Evolutionary conservation across 2,797 vertebrate genomes (phyloP).

Genomic region (Mormyrus proboscirostris): DNA sequence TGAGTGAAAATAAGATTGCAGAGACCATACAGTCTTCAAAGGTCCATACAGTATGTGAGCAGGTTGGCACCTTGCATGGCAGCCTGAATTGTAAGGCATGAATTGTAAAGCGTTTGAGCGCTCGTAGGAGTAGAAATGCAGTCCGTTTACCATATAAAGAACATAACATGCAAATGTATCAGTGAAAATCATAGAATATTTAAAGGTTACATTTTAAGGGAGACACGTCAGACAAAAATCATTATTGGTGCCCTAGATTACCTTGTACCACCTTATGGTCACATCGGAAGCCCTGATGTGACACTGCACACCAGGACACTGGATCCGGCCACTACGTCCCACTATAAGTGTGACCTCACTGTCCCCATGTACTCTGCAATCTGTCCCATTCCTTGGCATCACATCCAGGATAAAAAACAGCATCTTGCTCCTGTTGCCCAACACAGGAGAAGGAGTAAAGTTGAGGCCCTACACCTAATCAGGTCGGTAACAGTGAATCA

Average conservation of each 20-base stretch:
- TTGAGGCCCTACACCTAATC: not conserved
- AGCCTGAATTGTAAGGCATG: too few relatives aligned
- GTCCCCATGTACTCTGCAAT: constrained; percentile 29
- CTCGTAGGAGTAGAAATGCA: too few relatives aligned
- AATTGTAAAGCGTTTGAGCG: too few relatives aligned
- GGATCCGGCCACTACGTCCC: not conserved
- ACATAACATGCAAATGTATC: too few relatives aligned
- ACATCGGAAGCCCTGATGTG: constrained; percentile 19
- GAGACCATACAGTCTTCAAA: not conserved
- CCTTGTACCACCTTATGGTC: constrained; percentile 51
- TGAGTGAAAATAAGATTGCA: not conserved
- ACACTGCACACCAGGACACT: constrained; percentile 44
- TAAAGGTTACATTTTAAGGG: not conserved
- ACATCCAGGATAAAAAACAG: constrained; percentile 43
- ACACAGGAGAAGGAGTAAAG: not conserved
- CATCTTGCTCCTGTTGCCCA: constrained; percentile 22
- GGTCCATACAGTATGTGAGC: not conserved
- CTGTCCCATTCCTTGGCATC: constrained; percentile 27
- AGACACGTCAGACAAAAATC: not conserved
- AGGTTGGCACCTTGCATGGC: too few relatives aligned
- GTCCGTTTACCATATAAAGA: not conserved
- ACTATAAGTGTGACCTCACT: not conserved
- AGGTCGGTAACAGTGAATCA: not conserved
- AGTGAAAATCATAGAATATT: not conserved
- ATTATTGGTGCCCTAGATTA: constrained; percentile 19